These are phyloP conservation scores for Sapayoa aenigma DNA, from an alignment of 2,113 vertebrate genomes.

Conservation along the genomic window DNA sequence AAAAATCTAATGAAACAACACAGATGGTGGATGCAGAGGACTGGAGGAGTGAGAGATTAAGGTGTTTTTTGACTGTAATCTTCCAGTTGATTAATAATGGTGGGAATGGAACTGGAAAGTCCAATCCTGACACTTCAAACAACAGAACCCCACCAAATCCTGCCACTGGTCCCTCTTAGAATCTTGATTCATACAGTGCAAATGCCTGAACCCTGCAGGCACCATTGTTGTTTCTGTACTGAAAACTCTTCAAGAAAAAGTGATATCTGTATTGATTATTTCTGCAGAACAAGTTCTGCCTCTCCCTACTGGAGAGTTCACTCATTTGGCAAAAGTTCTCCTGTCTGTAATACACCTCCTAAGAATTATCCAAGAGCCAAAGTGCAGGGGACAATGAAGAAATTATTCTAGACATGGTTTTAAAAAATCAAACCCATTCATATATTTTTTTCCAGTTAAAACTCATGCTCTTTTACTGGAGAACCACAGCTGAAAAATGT, in stretches of 20 bases:
- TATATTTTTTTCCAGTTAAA: background rate
- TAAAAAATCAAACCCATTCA: background rate
- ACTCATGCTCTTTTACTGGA: background rate
- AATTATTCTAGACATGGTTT: background rate
- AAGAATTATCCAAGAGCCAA: background rate
- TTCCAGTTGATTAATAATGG: background rate
- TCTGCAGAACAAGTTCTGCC: background rate
- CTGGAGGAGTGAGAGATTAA: background rate
- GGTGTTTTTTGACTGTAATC: background rate
- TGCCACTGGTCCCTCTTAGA: accelerated
- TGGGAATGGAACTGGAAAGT: background rate
- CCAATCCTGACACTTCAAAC: background rate
- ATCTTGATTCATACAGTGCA: background rate
- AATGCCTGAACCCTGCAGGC: background rate
- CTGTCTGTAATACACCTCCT: background rate
- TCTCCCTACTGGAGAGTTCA: background rate
- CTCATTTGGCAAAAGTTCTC: background rate
- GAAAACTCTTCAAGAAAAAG: background rate
- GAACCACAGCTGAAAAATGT: background rate
- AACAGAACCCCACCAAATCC: background rate
- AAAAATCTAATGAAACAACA: background rate
- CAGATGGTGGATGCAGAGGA: background rate
- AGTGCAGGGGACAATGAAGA: background rate
- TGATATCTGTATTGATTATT: background rate
- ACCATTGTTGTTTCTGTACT: background rate